phyloP scores from a whole-genome alignment of 2,113 vertebrate species.

The Monopterus albus region DNA sequence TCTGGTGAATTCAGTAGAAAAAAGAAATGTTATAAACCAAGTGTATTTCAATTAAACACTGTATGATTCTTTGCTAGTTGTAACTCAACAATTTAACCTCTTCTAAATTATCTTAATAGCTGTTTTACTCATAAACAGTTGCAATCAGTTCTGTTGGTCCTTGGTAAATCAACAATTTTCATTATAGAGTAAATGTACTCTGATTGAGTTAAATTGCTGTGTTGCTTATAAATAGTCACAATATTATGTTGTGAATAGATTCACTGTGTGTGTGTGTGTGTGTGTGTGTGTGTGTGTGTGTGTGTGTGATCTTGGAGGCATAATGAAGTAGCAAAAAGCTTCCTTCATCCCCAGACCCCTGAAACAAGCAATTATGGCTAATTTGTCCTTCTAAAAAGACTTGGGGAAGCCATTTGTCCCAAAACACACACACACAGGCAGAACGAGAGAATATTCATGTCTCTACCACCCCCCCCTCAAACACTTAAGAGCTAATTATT shows the following conservation, averaged over 20 bases:
- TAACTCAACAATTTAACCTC: slow-evolving; percentile 27
- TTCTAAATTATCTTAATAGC: slow-evolving; percentile 20
- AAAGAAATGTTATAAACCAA: slow-evolving; percentile 53
- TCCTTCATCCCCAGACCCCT: slow-evolving; percentile 68
- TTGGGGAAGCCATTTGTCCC: slow-evolving; percentile 77
- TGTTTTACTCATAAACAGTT: slow-evolving; percentile 50
- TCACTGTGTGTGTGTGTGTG: slow-evolving; percentile 20
- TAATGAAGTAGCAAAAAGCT: slow-evolving; percentile 76
- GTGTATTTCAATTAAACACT: slow-evolving; percentile 43
- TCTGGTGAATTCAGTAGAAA: slow-evolving; percentile 37
- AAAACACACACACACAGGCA: slow-evolving; percentile 37
- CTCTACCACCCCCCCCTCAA: slow-evolving; percentile 77
- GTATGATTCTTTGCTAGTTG: slow-evolving; percentile 4
- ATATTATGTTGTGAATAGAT: slow-evolving; percentile 68
- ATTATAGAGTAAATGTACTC: slow-evolving; percentile 50
- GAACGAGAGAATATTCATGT: slow-evolving; percentile 84
- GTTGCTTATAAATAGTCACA: slow-evolving; percentile 66
- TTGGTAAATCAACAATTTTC: slow-evolving; percentile 39
- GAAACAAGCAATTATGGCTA: slow-evolving; percentile 81
- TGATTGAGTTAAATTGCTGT: slow-evolving; percentile 57
- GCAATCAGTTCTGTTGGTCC: slow-evolving; percentile 8
- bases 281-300: slow-evolving; percentile 13
- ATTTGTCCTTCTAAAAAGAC: slow-evolving; percentile 83
- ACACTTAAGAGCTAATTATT: slow-evolving; percentile 87
- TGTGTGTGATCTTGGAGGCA: slow-evolving; percentile 35